Conservation (phyloP, 2,113 vertebrate genomes). For the Pluvianellus socialis region DNA sequence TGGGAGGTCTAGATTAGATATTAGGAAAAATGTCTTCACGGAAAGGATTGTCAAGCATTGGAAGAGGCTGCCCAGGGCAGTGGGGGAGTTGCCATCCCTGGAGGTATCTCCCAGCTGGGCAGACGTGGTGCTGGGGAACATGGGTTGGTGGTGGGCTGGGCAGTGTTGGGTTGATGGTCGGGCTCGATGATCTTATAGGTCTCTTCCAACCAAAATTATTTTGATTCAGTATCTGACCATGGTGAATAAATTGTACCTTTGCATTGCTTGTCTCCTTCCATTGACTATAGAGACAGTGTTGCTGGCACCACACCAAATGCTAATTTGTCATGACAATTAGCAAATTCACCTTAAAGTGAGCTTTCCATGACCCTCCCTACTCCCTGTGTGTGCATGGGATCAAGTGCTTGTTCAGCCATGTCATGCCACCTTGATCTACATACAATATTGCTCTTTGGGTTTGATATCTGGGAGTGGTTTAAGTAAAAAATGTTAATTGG, state of each 20-base stretch:
- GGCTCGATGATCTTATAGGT: background rate
- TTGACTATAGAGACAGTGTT: background rate
- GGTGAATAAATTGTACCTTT: background rate
- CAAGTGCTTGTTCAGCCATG: background rate
- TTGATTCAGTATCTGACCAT: background rate
- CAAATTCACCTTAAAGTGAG: background rate
- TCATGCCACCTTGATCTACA: background rate
- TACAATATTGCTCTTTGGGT: background rate
- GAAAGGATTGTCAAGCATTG: background rate
- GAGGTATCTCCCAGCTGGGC: background rate
- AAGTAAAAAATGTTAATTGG: background rate
- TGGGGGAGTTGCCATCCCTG: background rate
- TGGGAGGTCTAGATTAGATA: background rate
- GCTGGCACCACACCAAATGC: background rate
- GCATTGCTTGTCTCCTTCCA: background rate
- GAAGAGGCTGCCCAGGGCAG: background rate
- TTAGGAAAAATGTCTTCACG: background rate
- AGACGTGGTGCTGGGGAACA: background rate
- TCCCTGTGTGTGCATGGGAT: background rate
- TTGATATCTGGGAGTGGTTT: background rate
- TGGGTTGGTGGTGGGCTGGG: background rate
- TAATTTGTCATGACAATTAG: background rate
- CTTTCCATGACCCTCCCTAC: background rate
- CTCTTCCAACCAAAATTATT: background rate
- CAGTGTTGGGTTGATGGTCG: background rate